Evolutionary conservation across 2,797 vertebrate species (phyloP), one percentile per base, ranked within the genome.

Genomic region (Enteromius mattozi): DNA sequence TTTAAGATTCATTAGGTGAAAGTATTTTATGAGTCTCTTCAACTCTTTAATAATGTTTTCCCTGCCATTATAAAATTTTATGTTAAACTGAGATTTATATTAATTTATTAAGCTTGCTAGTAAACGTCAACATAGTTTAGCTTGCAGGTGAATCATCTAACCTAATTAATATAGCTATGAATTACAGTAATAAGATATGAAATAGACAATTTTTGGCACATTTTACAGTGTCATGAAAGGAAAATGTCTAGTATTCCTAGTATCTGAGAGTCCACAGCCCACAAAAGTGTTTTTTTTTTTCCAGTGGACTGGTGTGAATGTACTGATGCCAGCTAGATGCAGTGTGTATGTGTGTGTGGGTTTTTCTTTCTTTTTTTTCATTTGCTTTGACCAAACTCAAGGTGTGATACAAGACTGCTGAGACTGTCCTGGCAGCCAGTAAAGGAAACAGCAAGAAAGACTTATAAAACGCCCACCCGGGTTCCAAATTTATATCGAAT

Each of bases 311-410:
- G 27, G 37, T 13, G 33, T 17, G 33, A 12, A 81, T 30, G 6
- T 19, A 27, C 4, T 30, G 45, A 56, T 51, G 45, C 47, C 9
- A 71, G 30, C 42, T 10, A 76, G 19, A 35, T 19, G 45, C 45
- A 45, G 10, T 69, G 35, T 45, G 24, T 63, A 10, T 61, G n/a
- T 61, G 27, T 63, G 59, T 61, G 59, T 83, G 81, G 82, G 85
- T 86, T 83, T 86, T 89, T 81, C 88, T 93, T 92, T 96, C 94
- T 88, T 94, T 92, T 95, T 96, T 96, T 96, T 95, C 94, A 94
- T 93, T 93, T 93, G 89, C 93, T 95, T 93, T 95, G 95, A 95
- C 92, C 93, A 91, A 91, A 90, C 92, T 93, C 37, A 92, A 95
- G 91, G 91, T 95, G 91, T 89, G 88, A 93, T 93, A 92, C 92